Conservation (phyloP, 2,113 vertebrate species). For the Paramisgurnus dabryanus region DNA sequence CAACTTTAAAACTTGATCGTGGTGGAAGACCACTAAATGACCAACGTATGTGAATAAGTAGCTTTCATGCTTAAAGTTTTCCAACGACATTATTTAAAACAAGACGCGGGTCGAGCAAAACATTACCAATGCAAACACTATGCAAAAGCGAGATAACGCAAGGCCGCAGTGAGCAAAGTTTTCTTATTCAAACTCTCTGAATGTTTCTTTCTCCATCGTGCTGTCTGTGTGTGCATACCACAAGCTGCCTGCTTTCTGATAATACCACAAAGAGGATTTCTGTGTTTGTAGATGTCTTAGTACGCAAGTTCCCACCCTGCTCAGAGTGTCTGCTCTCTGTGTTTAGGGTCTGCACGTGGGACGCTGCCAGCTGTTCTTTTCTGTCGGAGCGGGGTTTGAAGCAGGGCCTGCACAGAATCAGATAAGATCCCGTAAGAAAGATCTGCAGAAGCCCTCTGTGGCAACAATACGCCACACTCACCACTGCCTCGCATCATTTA, state of each 20-base stretch:
- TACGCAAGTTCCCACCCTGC: slow-evolving; percentile 73
- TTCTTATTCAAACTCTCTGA: slow-evolving; percentile 22
- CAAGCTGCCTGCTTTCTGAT: slow-evolving; percentile 71
- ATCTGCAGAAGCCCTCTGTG: slow-evolving; percentile 61
- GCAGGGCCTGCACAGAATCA: slow-evolving; percentile 75
- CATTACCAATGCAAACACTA: slow-evolving; percentile 14
- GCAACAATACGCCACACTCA: slow-evolving; percentile 66
- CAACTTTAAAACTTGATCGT: too few species aligned
- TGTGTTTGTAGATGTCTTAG: slow-evolving; percentile 69
- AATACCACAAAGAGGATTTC: slow-evolving; percentile 69
- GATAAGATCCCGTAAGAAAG: slow-evolving; percentile 65
- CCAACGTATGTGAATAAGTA: too few species aligned
- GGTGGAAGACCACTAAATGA: too few species aligned
- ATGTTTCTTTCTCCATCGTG: slow-evolving; percentile 34
- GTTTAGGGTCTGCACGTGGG: slow-evolving; percentile 74
- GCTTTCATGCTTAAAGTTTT: not conserved
- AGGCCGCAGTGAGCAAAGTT: slow-evolving; percentile 6
- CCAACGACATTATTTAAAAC: not conserved
- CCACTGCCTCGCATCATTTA: slow-evolving; percentile 67
- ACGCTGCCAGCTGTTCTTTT: slow-evolving; percentile 77
- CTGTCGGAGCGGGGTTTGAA: slow-evolving; percentile 62
- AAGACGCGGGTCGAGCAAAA: not conserved
- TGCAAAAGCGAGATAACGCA: slow-evolving; percentile 24
- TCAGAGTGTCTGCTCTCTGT: slow-evolving; percentile 72
- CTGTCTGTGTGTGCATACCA: slow-evolving; percentile 63